Evolutionary conservation across 2,797 vertebrate genomes (phyloP), one percentile per base, ranked within the genome.

Genomic region (Rhadinocentrus ornatus): DNA sequence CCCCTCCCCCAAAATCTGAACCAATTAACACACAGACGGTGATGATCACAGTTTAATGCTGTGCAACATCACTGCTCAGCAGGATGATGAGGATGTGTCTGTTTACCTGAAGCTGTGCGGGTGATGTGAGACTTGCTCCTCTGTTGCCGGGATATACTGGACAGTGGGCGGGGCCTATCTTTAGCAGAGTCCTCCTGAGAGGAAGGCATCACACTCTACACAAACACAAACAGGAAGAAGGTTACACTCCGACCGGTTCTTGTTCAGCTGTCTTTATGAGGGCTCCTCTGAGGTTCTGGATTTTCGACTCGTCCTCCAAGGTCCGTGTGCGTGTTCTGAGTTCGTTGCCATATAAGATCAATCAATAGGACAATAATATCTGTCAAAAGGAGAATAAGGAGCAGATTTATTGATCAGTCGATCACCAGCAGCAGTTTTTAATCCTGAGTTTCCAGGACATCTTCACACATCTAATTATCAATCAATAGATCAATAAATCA

Each of bases 81-180:
- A 37, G 11, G 35, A 37, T 22, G 46, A n/a, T n/a, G 46, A 3
- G 48, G 48, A 41, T 63, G 53, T 58, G 60, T 59, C 62, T 46
- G n/a, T 32, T n/a, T 68, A 99, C 97, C 95, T 94, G 97, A 96
- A 0, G 96, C 94, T 13, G 96, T 97, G 91, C 97, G 96, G 0
- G 96, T 97, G 91, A 98, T 94, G 77, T 97, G 95, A 32, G 94
- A 94, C 93, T 96, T 98, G 89, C 89, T 97, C 78, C 94, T 92
- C 80, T 96, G 95, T 69, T 96, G 96, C 59, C 96, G 92, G 37
- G 96, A 93, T 79, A 96, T 92, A 86, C 93, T 95, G 62, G 94
- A 94, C 10, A 95, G 85, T 0, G 96, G 96, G 84, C 96, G 95
- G 0, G 95, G 91, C 79, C 88, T 94, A 41, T 94, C 94, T 80